phyloP scores from a whole-genome alignment of 2,113 vertebrate genomes.

The Octodon degus region DNA sequence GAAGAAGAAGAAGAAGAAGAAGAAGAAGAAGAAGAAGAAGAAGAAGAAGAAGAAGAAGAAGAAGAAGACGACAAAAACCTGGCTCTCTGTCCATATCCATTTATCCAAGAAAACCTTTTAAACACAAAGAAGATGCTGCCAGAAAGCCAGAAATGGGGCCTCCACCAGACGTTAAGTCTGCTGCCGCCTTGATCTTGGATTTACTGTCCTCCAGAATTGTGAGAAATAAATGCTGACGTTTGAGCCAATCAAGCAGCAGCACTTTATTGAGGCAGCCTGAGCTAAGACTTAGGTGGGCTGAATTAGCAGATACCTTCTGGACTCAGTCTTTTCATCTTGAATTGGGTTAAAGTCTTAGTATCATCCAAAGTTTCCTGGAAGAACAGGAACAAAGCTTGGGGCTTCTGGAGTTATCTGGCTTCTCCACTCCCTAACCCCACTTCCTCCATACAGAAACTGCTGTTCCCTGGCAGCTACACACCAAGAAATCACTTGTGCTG shows the following conservation, averaged over 20 bases:
- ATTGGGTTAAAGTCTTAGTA: neutral
- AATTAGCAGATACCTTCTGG: neutral
- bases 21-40: no score
- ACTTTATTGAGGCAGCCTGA: neutral
- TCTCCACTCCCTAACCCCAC: neutral
- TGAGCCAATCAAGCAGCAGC: no score
- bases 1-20: no score
- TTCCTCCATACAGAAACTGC: neutral
- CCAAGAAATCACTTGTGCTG: neutral
- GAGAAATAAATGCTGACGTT: neutral
- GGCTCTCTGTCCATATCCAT: rapidly evolving
- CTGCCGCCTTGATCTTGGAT: neutral
- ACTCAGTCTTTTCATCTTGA: neutral
- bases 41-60: no score
- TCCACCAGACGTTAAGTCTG: neutral
- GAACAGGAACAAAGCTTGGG: neutral
- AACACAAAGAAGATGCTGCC: neutral
- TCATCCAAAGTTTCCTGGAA: neutral
- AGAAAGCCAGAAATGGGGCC: neutral
- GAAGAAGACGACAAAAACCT: neutral
- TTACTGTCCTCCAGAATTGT: neutral
- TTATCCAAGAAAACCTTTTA: neutral
- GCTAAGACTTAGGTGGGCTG: neutral
- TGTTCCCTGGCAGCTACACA: neutral
- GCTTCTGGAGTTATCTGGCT: neutral